Evolutionary conservation across 2,113 vertebrate species (phyloP), one percentile per base, ranked within the genome.

Genomic region (Cololabis saira): DNA sequence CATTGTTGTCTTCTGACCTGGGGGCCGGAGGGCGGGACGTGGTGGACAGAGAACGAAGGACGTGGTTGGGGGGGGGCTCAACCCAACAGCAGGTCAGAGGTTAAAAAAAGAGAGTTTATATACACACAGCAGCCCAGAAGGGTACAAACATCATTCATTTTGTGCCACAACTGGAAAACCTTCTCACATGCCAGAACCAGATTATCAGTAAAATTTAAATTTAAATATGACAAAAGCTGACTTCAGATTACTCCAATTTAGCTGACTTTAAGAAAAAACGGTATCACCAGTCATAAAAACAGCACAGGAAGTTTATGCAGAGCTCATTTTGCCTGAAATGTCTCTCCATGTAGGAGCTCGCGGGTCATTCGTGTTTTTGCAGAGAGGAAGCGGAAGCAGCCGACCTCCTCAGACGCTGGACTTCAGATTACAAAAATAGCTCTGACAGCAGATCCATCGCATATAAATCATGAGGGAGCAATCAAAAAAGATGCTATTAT

Each of bases 401-500:
- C 40, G 65, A 54, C 49, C 53, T 57, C 67, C 53, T 37, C 45
- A 27, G 1, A 65, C 44, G n/a, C 33, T 11, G 33, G 27, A 61
- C 9, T 17, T 68, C 45, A 53, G 66, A 76, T 78, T 86, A 87
- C 76, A 86, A 88, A 88, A 90, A 87, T 83, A 82, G 71, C 75
- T 86, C 71, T 83, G 43, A 75, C 66, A 75, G 60, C 63, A 82
- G 33, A 61, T 71, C 50, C 17, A 57, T 58, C 43, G 56, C 41
- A 37, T 37, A 37, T 40, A 61, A 59, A 59, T 47, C 15, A 45
- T 45, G 45, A 37, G 19, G 30, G 50, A 60, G 41, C 51, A 19
- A 51, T 61, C 33, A 41, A 59, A 59, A 78, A 84, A 71, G 57
- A 48, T 44, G 54, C 53, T 30, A n/a, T 60, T 81, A 80, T 63